Evolutionary conservation across 2,888 invertebrate genomes (phyloP).

Genomic region (Dorcus hopei): DNA sequence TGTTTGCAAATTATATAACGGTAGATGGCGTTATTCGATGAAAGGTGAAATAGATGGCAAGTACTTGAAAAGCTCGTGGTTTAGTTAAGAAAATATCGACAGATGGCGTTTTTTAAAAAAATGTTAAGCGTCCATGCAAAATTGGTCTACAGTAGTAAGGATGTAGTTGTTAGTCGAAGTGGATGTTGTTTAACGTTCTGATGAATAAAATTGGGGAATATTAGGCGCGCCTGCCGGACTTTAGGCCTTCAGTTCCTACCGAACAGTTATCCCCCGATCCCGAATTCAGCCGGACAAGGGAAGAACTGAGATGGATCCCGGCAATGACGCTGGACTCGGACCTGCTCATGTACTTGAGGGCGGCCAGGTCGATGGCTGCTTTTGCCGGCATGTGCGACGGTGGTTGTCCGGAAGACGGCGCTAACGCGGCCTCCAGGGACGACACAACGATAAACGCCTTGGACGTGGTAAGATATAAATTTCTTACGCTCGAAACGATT

Average conservation of each 20-base stretch:
- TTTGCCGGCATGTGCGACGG: constrained; percentile 99
- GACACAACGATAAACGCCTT: constrained; percentile 97
- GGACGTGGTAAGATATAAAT: constrained; percentile 66
- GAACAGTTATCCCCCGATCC: constrained; percentile 56
- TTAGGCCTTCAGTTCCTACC: constrained; percentile 53
- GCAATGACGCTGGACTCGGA: constrained; percentile 91
- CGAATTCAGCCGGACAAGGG: constrained; percentile 59
- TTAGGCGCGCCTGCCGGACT: constrained; percentile 48
- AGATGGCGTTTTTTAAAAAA: no score
- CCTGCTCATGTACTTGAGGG: constrained; percentile 94
- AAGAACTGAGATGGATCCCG: constrained; percentile 93
- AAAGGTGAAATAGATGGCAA: no score
- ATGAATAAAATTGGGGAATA: no score
- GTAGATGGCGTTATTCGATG: no score
- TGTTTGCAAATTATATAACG: no score
- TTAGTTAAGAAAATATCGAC: no score
- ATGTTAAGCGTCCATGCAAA: no score
- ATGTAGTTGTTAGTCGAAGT: no score
- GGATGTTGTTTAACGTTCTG: no score
- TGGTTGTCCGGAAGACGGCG: constrained; percentile 94
- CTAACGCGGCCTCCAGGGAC: constrained; percentile 93
- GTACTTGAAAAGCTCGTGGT: no score
- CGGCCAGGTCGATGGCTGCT: constrained; percentile 96
- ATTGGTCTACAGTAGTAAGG: no score
- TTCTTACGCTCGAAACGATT: background rate